A percentile compares a stretch with the other conserved stretches of the same genome.
Conservation (phyloP, 2,113 vertebrate genomes). For the Xenus cinereus region DNA sequence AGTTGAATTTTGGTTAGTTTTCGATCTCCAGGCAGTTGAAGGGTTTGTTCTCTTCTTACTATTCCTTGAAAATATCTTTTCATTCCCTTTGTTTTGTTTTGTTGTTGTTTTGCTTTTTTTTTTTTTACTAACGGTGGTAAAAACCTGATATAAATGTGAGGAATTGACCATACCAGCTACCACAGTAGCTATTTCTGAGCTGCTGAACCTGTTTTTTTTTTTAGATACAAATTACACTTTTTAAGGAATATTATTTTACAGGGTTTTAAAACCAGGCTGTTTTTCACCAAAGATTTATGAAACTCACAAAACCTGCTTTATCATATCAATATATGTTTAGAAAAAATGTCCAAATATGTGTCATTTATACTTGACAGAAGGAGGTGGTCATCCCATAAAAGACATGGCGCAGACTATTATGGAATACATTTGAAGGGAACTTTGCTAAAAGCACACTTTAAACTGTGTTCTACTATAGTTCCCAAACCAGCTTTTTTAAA, state of each 20-base stretch:
- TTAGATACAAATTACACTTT: background rate
- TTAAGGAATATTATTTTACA: background rate
- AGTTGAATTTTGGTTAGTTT: conserved; percentile 32
- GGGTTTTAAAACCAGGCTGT: background rate
- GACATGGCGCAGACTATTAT: background rate
- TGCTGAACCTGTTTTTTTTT: background rate
- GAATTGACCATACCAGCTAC: background rate
- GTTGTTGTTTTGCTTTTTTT: background rate
- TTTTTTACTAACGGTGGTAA: background rate
- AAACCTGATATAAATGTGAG: background rate
- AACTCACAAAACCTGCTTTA: background rate
- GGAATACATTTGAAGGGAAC: background rate
- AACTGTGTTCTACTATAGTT: background rate
- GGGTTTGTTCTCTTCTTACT: background rate
- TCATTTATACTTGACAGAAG: background rate
- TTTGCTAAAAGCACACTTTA: background rate
- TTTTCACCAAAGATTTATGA: background rate
- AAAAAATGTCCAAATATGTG: background rate
- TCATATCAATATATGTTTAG: background rate
- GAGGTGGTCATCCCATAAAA: background rate
- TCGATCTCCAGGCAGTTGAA: background rate
- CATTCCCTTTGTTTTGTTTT: background rate
- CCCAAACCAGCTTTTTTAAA: background rate
- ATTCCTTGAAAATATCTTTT: conserved; percentile 4
- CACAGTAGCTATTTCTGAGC: background rate